These are phyloP conservation scores for Andrena marginata DNA, from an alignment of 2,888 invertebrate species.

Conservation along the genomic window DNA sequence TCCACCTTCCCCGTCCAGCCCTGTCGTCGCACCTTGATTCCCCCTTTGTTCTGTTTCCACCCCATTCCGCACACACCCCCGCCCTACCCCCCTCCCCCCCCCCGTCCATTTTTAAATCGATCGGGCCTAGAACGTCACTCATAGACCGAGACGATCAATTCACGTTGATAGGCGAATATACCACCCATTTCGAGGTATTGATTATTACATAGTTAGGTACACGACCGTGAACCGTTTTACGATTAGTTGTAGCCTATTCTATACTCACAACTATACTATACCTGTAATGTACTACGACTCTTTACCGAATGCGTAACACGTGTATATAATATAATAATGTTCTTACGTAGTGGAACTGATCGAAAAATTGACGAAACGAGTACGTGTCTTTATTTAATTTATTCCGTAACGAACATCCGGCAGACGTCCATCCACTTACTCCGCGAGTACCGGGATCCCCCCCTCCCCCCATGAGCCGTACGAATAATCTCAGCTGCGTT, in stretches of 20 bases:
- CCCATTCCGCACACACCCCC: constrained; percentile 7
- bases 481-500: no score
- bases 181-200: constrained; percentile 67
- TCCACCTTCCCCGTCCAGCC: neutral
- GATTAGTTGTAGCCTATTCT: constrained; percentile 82
- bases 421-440: constrained; percentile 29
- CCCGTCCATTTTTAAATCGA: constrained; percentile 75
- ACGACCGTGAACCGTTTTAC: constrained; percentile 71
- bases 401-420: constrained; percentile 65
- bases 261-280: constrained; percentile 79
- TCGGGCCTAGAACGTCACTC: constrained; percentile 75
- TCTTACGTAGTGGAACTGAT: constrained; percentile 79
- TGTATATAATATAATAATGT: constrained; percentile 79
- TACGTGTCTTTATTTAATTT: constrained; percentile 75
- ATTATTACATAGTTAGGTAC: constrained; percentile 74
- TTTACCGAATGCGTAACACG: constrained; percentile 81
- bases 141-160: constrained; percentile 66
- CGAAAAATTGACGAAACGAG: constrained; percentile 70
- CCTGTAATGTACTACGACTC: constrained; percentile 81
- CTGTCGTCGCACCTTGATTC: neutral
- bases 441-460: no score
- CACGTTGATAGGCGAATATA: constrained; percentile 67
- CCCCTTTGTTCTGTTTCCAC: constrained; percentile 52
- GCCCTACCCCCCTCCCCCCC: no score
- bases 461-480: no score